Conservation (phyloP, 2,888 invertebrate species). For the Chromoteleia sp. region DNA sequence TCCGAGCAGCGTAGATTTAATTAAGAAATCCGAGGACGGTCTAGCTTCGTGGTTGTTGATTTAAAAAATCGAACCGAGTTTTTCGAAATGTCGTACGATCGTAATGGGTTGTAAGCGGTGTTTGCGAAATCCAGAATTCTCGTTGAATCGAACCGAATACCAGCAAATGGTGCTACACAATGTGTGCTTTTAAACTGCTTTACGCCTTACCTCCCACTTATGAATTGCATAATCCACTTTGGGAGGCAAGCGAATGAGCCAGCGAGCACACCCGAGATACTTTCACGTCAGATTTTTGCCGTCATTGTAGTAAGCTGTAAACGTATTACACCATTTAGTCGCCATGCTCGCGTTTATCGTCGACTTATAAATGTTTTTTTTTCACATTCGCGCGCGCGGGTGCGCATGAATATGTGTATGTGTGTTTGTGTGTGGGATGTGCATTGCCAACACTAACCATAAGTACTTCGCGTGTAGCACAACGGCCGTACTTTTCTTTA, state of each 20-base stretch:
- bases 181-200: conserved; percentile 64
- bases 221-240: conserved; percentile 73
- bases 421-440: no score
- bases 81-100: neutral
- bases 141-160: conserved; percentile 13
- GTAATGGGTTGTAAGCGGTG: neutral
- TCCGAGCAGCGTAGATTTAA: no score
- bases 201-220: conserved; percentile 70
- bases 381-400: no score
- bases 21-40: no score
- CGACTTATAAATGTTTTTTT: conserved; percentile 44
- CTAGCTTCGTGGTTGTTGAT: no score
- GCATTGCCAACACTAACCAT: conserved; percentile 48
- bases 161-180: conserved; percentile 21
- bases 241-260: conserved; percentile 69
- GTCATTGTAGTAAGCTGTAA: conserved; percentile 75
- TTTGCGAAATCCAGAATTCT: conserved; percentile 6
- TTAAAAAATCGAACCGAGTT: neutral
- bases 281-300: conserved; percentile 79
- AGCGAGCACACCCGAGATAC: conserved; percentile 73
- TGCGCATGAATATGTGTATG: no score
- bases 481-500: conserved; percentile 36
- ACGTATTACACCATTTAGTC: conserved; percentile 75
- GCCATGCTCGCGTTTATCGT: conserved; percentile 51
- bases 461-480: conserved; percentile 39